These are phyloP conservation scores for Montipora cactus DNA, from an alignment of 64 coral and sea anemone genomes.

Conservation along the genomic window DNA sequence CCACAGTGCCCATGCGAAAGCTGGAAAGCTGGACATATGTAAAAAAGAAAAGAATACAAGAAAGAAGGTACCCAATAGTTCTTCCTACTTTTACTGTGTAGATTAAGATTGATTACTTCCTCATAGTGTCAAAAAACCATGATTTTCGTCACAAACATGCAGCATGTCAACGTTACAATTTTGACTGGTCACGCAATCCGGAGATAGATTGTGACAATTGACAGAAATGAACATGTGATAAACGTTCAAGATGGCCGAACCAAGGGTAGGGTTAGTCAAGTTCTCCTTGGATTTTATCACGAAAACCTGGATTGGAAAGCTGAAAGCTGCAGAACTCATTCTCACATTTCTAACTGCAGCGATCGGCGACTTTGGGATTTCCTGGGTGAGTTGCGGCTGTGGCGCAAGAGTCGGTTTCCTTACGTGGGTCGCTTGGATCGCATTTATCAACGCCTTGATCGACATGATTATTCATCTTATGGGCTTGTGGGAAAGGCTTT, in stretches of 20 bases:
- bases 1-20: too few relatives aligned
- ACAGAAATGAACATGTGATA: too few relatives aligned
- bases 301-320: conserved; percentile 53
- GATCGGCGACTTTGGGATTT: not conserved
- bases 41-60: too few relatives aligned
- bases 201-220: too few relatives aligned
- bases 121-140: too few relatives aligned
- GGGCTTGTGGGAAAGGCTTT: conserved; percentile 81
- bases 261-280: conserved; percentile 29
- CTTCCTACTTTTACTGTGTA: too few relatives aligned
- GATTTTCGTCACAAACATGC: too few relatives aligned
- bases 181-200: too few relatives aligned
- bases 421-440: conserved; percentile 72
- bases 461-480: conserved; percentile 78
- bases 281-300: conserved; percentile 67
- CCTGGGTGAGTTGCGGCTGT: not conserved
- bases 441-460: conserved; percentile 83
- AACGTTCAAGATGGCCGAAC: not conserved
- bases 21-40: too few relatives aligned
- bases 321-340: conserved; percentile 66
- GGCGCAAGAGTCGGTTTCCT: conserved; percentile 47
- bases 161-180: too few relatives aligned
- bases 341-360: conserved; percentile 69
- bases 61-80: too few relatives aligned
- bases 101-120: too few relatives aligned